Base-by-base conservation (phyloP, 2,797 vertebrate species). In the Lindbergichthys nudifrons region DNA sequence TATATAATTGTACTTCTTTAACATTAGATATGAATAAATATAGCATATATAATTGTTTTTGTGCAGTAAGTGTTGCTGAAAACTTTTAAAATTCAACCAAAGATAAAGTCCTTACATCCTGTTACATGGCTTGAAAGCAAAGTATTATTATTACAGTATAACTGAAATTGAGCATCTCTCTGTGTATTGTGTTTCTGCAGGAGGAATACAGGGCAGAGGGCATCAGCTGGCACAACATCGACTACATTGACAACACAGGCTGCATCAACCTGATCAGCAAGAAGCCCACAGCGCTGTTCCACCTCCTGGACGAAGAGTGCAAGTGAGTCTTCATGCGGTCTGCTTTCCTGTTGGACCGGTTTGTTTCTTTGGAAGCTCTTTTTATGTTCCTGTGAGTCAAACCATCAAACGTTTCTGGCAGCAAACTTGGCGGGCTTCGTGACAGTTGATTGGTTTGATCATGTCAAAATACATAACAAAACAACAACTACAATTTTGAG, bases 231-330 rank as follows among this genome's bases (percentile, higher is more conserved):
- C 95, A 95, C 77, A 98, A 97, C 92, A 99, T 99, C 0, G 96
- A 98, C 89, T 99, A 98, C 90, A 98, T 97, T 9, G 97, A 99
- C 94, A 99, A 99, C 82, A 97, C 96, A 0, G 94, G 96, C 88
- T 99, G 98, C 92, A 98, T 99, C 89, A 97, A 93, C 92, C 95
- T 99, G 82, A 99, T 99, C 95, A 99, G 97, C 89, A 99, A 96
- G 94, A 99, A 99, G 83, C 98, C 98, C 68, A 99, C 98, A 0
- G 98, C 97, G 8, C 92, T 99, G 79, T 96, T 99, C 92, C 97
- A 99, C 88, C 96, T 99, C 66, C 95, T 99, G 94, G 98, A 99
- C 71, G 98, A 99, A 80, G 98, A 99, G 91, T 98, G 97, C 97
- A 99, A 99, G 98, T 99, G 88, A 96, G 97, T 96, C 59, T 76